Percentiles rank a stretch among this genome's conserved stretches.
phyloP scores from a whole-genome alignment of 92 coral and sea anemone species.

The Ricordea florida region DNA sequence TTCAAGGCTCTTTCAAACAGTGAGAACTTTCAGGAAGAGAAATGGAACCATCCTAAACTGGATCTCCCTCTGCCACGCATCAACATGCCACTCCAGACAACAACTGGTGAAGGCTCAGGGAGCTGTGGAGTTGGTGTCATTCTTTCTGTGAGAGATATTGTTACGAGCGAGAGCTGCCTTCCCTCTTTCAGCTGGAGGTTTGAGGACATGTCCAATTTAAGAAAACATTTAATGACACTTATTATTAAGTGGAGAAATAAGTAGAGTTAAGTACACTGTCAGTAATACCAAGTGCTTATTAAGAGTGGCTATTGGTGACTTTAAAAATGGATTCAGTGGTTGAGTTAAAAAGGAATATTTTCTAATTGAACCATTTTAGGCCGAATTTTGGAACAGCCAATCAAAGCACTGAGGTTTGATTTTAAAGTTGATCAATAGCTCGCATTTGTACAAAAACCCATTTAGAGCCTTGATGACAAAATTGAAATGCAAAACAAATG shows the following conservation, averaged over 20 bases:
- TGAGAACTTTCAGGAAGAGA: neutral
- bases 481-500: too few species aligned
- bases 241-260: slow-evolving; percentile 16
- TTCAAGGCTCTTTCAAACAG: neutral
- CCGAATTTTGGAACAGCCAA: too few species aligned
- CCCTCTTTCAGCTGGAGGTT: slow-evolving; percentile 11
- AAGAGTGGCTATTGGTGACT: too few species aligned
- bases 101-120: slow-evolving; percentile 15
- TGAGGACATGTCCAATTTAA: neutral
- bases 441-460: too few species aligned
- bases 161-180: neutral
- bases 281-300: too few species aligned
- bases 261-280: neutral
- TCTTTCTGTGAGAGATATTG: slow-evolving; percentile 12
- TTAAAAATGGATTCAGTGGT: too few species aligned
- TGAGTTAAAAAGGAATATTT: too few species aligned
- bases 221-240: slow-evolving; percentile 19
- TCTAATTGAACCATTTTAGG: too few species aligned
- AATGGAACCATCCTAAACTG: slow-evolving; percentile 2
- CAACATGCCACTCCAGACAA: slow-evolving; percentile 18
- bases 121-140: slow-evolving; percentile 45
- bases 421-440: too few species aligned
- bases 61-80: slow-evolving; percentile 8
- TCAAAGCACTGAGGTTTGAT: too few species aligned
- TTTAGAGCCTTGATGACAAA: too few species aligned